phyloP scores from a whole-genome alignment of 2,888 invertebrate genomes.

The Ochropacha duplaris region DNA sequence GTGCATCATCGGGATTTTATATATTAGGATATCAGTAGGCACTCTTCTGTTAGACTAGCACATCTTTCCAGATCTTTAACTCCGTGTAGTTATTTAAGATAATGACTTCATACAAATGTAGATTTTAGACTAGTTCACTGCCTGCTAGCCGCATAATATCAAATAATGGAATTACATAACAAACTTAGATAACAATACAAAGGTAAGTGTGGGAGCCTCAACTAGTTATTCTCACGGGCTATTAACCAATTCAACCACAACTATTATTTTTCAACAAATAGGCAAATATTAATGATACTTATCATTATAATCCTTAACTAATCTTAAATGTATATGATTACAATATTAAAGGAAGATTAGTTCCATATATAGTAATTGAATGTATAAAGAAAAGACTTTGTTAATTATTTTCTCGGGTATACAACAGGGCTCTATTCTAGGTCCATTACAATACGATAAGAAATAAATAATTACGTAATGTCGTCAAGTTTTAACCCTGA shows the following conservation, averaged over 20 bases:
- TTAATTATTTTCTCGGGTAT: neutral
- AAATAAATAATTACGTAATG: neutral
- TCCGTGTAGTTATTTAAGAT: neutral
- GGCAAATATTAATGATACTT: neutral
- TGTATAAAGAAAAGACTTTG: neutral
- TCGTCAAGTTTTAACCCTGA: neutral
- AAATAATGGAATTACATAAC: conserved; percentile 20
- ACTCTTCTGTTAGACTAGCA: conserved; percentile 13
- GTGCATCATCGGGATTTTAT: too few relatives aligned
- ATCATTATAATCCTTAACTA: neutral
- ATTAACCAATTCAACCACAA: neutral
- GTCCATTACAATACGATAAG: neutral
- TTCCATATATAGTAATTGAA: too few relatives aligned
- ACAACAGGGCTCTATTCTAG: neutral
- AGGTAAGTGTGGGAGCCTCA: conserved; percentile 21
- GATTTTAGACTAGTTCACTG: neutral
- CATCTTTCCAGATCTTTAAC: neutral
- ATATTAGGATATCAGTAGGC: too few relatives aligned
- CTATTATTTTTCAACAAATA: neutral
- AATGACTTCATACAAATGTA: conserved; percentile 1
- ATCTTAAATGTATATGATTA: neutral
- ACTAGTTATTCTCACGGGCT: conserved; percentile 17
- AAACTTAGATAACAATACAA: conserved; percentile 24
- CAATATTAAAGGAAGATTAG: neutral
- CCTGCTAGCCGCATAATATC: conserved; percentile 8